Base-by-base conservation (phyloP, 2,888 invertebrate genomes). In the Drosophila vallismaia region DNA sequence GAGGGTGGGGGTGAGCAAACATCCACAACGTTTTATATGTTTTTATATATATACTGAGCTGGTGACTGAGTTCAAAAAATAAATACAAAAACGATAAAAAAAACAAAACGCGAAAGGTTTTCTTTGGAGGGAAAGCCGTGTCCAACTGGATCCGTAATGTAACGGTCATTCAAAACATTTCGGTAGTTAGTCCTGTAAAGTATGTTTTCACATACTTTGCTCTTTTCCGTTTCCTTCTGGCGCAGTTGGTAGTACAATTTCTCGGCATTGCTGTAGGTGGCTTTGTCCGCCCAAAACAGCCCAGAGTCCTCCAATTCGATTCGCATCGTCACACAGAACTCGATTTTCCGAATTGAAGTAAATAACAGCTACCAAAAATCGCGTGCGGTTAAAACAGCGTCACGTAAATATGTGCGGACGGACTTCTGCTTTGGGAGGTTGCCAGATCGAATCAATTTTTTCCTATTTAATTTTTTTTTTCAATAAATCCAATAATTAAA, bases 271-370 rank as follows among this genome's bases (percentile, higher is more conserved):
- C 58, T 56, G 38, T 59, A 82, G 0, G 4, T 26, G 1, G 59
- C 7, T 26, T 79, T 87, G 7, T 76, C 54, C 45, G 46, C 9
- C 86, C 81, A 82, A 60, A 67, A 79, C 4, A 73, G 10, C 19
- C 44, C 5, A 10, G 10, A 44, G 6, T 75, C 52, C 36, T 33
- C 9, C 2, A 59, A 58, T 64, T 84, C 76, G 38, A 68, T 54
- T 45, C 46, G 28, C 87, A 87, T 79, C 9, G 31, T 57, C 4
- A 9, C 36, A 5, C n/a, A 8, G 6, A 10, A 9, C 10, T 52
- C 4, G 6, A 29, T 33, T 31, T 12, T 31, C 9, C 29, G 4
- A 29, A 31, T 40, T 4, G 29, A 2, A 9, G 12, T 44, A 24
- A 26, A 67, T 26, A 29, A 44, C 24, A 64, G 24, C 28, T 12